A percentile compares a stretch with the other conserved stretches of the same genome.
Conservation (phyloP, 92 coral and sea anemone genomes). For the Diadumene lineata region DNA sequence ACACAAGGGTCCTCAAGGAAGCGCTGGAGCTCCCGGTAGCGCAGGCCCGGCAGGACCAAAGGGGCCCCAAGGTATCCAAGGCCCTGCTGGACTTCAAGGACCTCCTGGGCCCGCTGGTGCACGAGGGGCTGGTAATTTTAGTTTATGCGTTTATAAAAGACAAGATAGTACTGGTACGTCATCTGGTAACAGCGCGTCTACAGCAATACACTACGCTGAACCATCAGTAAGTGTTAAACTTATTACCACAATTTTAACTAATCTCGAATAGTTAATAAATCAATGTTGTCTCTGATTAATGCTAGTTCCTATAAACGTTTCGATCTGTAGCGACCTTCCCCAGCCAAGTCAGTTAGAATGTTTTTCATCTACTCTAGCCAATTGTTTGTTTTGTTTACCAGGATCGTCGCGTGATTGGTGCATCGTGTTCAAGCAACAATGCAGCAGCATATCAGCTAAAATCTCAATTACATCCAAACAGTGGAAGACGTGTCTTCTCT, state of each 20-base stretch:
- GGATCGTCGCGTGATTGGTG: slow-evolving; percentile 53
- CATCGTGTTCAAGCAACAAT: slow-evolving; percentile 64
- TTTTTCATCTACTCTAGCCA: no score
- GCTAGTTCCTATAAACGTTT: no score
- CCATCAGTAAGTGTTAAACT: slow-evolving; percentile 29
- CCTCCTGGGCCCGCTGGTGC: slow-evolving; percentile 29
- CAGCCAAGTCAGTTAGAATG: no score
- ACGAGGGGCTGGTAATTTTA: slow-evolving; percentile 32
- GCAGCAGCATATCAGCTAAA: slow-evolving; percentile 35
- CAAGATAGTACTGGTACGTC: background rate
- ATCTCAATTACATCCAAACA: background rate
- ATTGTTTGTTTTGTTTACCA: no score
- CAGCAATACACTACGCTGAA: background rate
- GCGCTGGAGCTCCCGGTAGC: slow-evolving; percentile 26
- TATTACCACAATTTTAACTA: no score
- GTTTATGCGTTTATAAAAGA: slow-evolving; percentile 21
- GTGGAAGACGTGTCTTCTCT: slow-evolving; percentile 12
- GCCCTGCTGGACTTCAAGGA: slow-evolving; percentile 22
- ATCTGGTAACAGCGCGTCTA: background rate
- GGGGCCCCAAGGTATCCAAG: slow-evolving; percentile 20
- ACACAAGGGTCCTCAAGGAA: slow-evolving; percentile 15
- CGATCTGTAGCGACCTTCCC: no score
- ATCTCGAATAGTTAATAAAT: no score
- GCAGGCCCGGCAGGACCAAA: slow-evolving; percentile 15
- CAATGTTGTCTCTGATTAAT: no score